Evolutionary conservation across 2,888 invertebrate species (phyloP), one percentile per base, ranked within the genome.

Genomic region (Anagyrus pseudococci): DNA sequence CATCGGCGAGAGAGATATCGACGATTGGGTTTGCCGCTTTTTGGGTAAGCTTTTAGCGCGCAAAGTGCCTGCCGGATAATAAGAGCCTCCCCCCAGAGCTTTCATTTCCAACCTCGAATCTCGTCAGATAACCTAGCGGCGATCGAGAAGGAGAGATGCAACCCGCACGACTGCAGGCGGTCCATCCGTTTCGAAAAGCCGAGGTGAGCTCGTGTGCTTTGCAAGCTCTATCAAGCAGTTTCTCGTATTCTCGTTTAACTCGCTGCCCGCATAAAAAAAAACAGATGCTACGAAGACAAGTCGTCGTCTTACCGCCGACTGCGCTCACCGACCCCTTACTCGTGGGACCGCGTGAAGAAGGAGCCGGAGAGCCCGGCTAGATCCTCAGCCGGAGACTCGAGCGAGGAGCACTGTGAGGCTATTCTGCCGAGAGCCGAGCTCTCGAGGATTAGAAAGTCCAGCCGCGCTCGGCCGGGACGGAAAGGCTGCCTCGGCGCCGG

Each of bases 1-100:
- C 15, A n/a, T 15, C 17, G 40, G n/a, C 40, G 37, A 48, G 1
- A 3, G 20, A 15, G 47, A 67, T n/a, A 53, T 67, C 15, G 66
- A 65, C 13, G 59, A 68, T 29, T 66, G 66, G 55, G 58, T 68
- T 47, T 66, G 64, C 40, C 60, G 66, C n/a, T 68, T 68, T 63
- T 40, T 69, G 40, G 65, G 69, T 69, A 44, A 23, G 57, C 44
- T 10, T 8, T 19, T 1, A 2, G 15, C 41, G 13, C 40, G n/a
- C 13, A 41, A 10, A 10, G 4, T n/a, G n/a, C n/a, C n/a, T n/a
- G n/a, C n/a, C n/a, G n/a, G n/a, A n/a, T n/a, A n/a, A n/a, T n/a
- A n/a, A n/a, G n/a, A n/a, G n/a, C n/a, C n/a, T n/a, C n/a, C n/a
- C n/a, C n/a, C n/a, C n/a, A n/a, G n/a, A n/a, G n/a, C n/a, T n/a